Conservation (phyloP, 2,113 vertebrate genomes). For the Leptobrachium ailaonicum region DNA sequence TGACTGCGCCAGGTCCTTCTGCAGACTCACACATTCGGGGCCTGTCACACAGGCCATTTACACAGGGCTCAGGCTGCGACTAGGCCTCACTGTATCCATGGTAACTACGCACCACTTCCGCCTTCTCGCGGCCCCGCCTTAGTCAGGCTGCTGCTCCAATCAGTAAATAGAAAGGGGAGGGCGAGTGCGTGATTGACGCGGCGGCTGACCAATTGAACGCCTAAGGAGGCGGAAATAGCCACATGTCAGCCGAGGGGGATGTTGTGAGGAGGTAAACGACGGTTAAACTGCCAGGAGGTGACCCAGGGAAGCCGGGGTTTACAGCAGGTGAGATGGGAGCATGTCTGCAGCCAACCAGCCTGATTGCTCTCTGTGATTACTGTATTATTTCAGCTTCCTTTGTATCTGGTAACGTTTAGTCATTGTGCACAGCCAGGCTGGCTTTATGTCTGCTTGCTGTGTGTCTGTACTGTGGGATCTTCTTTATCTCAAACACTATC, state of each 20-base stretch:
- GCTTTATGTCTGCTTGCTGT: too few relatives aligned
- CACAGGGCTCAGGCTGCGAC: neutral
- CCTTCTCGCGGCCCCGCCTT: neutral
- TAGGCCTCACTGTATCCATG: neutral
- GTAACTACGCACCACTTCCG: neutral
- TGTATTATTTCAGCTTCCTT: too few relatives aligned
- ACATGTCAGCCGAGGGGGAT: slow-evolving; percentile 1
- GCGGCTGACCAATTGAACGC: neutral
- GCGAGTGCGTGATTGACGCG: neutral
- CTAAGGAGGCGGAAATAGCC: neutral
- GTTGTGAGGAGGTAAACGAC: slow-evolving; percentile 13
- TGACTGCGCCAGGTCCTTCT: too few relatives aligned
- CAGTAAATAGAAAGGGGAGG: neutral
- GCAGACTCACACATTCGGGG: too few relatives aligned
- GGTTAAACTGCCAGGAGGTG: slow-evolving; percentile 19
- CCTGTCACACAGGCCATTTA: too few relatives aligned
- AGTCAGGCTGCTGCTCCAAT: slow-evolving; percentile 9
- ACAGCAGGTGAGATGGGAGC: neutral
- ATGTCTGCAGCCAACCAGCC: neutral
- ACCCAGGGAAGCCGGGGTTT: neutral
- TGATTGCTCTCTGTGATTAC: too few relatives aligned
- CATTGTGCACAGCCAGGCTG: too few relatives aligned
- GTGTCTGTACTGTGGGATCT: too few relatives aligned
- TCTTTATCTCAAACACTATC: too few relatives aligned
- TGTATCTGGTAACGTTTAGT: too few relatives aligned